Evolutionary conservation across 1,140 invertebrate genomes (phyloP).

Genomic region (Drosophila littoralis): DNA sequence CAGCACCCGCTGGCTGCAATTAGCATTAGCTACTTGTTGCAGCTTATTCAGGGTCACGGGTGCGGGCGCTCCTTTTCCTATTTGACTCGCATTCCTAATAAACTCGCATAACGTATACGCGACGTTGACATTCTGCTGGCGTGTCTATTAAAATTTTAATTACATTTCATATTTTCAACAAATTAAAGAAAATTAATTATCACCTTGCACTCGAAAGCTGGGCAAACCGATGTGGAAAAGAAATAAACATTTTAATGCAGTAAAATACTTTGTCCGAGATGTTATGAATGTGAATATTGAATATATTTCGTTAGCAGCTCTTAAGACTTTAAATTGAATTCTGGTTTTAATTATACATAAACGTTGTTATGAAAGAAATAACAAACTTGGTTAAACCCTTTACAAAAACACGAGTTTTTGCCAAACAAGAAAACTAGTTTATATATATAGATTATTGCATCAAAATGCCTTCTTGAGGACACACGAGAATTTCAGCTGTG

Average conservation of each 20-base stretch:
- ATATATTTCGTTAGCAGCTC: no score
- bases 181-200: conserved; percentile 1
- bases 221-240: neutral
- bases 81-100: conserved; percentile 5
- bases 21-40: conserved; percentile 68
- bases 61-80: conserved; percentile 29
- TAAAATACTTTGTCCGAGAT: no score
- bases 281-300: no score
- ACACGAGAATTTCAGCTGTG: neutral
- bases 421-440: neutral
- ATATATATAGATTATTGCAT: no score
- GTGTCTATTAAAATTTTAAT: conserved; percentile 26
- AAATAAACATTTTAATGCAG: neutral
- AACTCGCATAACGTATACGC: conserved; percentile 36
- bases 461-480: neutral
- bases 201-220: neutral
- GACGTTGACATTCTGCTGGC: neutral
- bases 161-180: conserved; percentile 24
- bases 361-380: no score
- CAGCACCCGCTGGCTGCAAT: conserved; percentile 46
- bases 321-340: neutral
- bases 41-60: conserved; percentile 16
- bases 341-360: neutral
- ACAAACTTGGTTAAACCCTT: no score
- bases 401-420: neutral